Evolutionary conservation across 1,140 invertebrate species (phyloP).

Genomic region (Schlechtendalia chinensis): DNA sequence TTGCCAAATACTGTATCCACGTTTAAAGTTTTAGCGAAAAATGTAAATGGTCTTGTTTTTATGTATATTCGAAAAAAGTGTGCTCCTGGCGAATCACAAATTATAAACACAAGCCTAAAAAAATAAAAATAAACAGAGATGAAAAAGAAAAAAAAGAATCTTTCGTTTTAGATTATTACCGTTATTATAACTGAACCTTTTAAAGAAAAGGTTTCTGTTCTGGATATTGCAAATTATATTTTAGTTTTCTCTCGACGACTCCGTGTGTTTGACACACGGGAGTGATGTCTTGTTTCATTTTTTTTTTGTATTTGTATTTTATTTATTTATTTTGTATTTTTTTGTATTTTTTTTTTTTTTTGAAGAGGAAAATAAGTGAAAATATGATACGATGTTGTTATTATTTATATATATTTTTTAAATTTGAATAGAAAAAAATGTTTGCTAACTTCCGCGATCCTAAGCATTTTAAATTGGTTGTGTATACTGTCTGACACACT

Average conservation of each 20-base stretch:
- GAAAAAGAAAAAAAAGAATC: neutral
- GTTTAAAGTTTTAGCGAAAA: constrained; percentile 28
- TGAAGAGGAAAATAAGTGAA: neutral
- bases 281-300: constrained; percentile 1
- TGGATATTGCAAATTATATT: constrained; percentile 29
- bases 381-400: neutral
- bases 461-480: constrained; percentile 32
- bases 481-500: constrained; percentile 18
- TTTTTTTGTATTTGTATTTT: neutral
- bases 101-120: constrained; percentile 13
- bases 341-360: too few relatives aligned
- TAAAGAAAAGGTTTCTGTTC: neutral
- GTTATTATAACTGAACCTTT: constrained; percentile 29
- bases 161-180: constrained; percentile 24
- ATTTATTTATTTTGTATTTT: too few relatives aligned
- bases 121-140: neutral
- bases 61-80: constrained; percentile 14
- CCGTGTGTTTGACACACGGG: constrained; percentile 5
- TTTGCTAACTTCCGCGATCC: constrained; percentile 14
- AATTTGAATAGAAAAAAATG: neutral
- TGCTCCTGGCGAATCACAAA: constrained; percentile 26
- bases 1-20: neutral
- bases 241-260: constrained; percentile 12
- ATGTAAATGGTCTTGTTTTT: constrained; percentile 27
- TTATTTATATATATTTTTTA: neutral